Conservation (phyloP, 1,140 invertebrate genomes). For the Portunus trituberculatus region DNA sequence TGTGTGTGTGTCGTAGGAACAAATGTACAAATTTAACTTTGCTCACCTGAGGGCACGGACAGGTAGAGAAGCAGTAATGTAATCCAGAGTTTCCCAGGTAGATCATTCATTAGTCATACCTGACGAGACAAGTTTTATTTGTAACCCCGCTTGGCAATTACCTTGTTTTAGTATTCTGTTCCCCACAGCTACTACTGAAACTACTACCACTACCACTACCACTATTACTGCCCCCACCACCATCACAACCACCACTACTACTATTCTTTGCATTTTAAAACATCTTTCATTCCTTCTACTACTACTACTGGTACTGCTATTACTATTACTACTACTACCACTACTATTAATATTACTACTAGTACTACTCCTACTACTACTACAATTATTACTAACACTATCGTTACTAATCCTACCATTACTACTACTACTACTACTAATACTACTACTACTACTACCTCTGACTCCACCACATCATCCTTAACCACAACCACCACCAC, state of each 20-base stretch:
- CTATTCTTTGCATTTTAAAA: not conserved
- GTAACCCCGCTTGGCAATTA: too few species aligned
- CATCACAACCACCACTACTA: not conserved
- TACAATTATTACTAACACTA: not conserved
- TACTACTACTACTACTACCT: not conserved
- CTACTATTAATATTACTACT: not conserved
- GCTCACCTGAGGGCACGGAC: not conserved
- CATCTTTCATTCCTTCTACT: not conserved
- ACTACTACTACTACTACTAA: not conserved
- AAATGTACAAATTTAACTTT: conserved; percentile 5
- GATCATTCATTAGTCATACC: conserved; percentile 8
- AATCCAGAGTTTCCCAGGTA: not conserved
- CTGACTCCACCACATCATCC: not conserved
- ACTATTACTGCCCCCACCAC: not conserved
- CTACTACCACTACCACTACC: not conserved
- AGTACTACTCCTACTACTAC: not conserved
- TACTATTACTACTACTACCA: conserved; percentile 16
- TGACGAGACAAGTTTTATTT: not conserved
- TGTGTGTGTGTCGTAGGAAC: not conserved
- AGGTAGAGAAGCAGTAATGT: not conserved
- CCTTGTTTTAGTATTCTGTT: not conserved
- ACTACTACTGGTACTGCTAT: conserved; percentile 23
- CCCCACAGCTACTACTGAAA: not conserved
- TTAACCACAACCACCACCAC: not conserved
- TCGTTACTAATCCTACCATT: not conserved